Conservation (phyloP, 2,888 invertebrate species). For the Cryptus viduatorius region DNA sequence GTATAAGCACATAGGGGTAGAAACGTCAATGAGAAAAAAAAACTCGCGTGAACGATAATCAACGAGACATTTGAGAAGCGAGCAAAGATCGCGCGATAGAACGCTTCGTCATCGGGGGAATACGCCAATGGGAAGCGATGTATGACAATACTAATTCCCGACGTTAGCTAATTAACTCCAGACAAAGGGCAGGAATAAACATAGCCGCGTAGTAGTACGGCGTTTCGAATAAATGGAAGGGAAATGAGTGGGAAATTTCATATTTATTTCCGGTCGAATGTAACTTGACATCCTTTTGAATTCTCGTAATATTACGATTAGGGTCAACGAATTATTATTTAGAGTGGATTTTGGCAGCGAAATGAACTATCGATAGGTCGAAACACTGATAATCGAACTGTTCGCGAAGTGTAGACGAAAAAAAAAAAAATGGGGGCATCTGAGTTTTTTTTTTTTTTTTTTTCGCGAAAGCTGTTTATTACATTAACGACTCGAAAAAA, state of each 20-base stretch:
- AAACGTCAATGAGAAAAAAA: not conserved
- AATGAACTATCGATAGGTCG: not conserved
- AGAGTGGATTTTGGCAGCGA: not conserved
- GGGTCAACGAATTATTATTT: not conserved
- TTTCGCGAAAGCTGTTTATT: not conserved
- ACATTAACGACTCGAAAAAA: not conserved
- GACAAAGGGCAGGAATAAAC: not conserved
- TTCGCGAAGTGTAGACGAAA: too few species aligned
- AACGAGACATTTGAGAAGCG: not conserved
- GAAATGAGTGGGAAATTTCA: not conserved
- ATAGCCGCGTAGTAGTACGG: not conserved
- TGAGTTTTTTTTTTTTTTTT: not conserved
- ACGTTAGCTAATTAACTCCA: not conserved
- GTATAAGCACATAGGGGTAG: not conserved
- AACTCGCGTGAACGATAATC: not conserved
- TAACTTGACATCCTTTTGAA: not conserved
- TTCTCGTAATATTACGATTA: not conserved
- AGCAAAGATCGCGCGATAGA: not conserved
- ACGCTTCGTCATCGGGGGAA: not conserved
- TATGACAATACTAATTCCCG: not conserved
- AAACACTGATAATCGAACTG: not conserved
- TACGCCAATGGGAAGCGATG: not conserved
- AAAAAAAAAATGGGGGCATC: not conserved
- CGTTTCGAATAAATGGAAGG: not conserved
- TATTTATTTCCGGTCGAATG: not conserved